Evolutionary conservation across 2,888 invertebrate species (phyloP), one percentile per base, ranked within the genome.

Genomic region (Drosophila infuscata): DNA sequence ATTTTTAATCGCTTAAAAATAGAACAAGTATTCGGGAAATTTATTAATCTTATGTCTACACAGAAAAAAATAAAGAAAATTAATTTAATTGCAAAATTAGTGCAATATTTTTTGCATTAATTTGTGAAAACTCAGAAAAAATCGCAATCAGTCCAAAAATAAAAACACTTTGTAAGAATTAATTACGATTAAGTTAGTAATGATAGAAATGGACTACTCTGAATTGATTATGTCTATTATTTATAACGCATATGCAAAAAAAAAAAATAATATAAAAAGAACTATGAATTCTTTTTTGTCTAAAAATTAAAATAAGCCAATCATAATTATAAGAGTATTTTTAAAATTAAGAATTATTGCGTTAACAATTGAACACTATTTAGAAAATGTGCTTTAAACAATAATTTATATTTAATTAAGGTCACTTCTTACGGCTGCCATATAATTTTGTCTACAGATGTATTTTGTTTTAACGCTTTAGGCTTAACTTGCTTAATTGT

Each of bases 1-100:
- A 43, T 43, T 6, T 12, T n/a, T 6, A 12, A 12, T 6, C 6
- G 1, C 3, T 3, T 11, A 11, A 20, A 20, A 43, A 43, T 20
- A 0, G 2, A 20, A 0, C 1, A 6, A 0, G 11, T 7, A 7
- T 3, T 43, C 0, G 3, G 20, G 6, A 3, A 6, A 43, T 43
- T 43, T 43, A 11, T 7, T 43, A 6, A 43, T 43, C 1, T 3
- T 3, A 20, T 1, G 20, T 43, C 3, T 11, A 6, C 6, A 6
- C 20, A 12, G 20, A 20, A 43, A 7, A 12, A 11, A 43, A 11
- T 36, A 36, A 36, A 15, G 1, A 6, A 36, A 36, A 6, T 9
- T n/a, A n/a, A 11, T 11, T 33, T 11, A 5, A 12, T 12, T 35
- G 0, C 12, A 35, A 35, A 35, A 35, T 5, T 35, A 35, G 12